phyloP scores from a whole-genome alignment of 2,797 vertebrate genomes.

The Lithobates sylvaticus region DNA sequence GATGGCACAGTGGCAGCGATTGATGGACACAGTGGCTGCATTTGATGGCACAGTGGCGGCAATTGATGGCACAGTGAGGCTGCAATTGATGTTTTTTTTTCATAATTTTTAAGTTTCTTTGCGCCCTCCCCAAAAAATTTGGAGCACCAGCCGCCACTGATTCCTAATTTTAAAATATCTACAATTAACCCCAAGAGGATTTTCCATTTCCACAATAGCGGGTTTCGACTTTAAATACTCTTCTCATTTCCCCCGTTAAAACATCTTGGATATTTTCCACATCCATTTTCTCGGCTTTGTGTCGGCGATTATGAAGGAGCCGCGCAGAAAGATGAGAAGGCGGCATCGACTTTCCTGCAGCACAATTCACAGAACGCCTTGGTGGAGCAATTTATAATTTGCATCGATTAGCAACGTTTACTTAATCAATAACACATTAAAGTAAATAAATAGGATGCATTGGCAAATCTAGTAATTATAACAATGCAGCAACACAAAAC shows the following conservation, averaged over 20 bases:
- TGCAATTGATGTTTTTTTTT: no score
- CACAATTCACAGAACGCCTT: constrained; percentile 24
- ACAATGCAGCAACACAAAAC: neutral
- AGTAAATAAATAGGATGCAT: constrained; percentile 45
- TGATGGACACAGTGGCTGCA: no score
- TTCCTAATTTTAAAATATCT: no score
- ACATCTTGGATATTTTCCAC: neutral
- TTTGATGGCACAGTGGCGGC: no score
- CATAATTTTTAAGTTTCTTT: no score
- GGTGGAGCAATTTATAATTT: constrained; percentile 49
- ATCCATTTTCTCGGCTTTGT: neutral
- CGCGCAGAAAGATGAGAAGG: constrained; percentile 3
- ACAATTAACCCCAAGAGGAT: no score
- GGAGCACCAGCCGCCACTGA: no score
- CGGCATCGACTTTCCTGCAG: constrained; percentile 34
- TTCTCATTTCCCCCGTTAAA: neutral
- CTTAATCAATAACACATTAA: constrained; percentile 49
- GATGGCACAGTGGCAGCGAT: no score
- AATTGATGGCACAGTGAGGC: no score
- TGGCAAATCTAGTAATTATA: constrained; percentile 33
- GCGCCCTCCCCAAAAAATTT: no score
- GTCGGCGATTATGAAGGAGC: neutral
- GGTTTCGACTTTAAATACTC: no score
- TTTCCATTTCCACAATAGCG: neutral
- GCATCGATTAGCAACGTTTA: constrained; percentile 38